Evolutionary conservation across 92 coral and sea anemone species (phyloP).

Genomic region (Siderastrea radians): DNA sequence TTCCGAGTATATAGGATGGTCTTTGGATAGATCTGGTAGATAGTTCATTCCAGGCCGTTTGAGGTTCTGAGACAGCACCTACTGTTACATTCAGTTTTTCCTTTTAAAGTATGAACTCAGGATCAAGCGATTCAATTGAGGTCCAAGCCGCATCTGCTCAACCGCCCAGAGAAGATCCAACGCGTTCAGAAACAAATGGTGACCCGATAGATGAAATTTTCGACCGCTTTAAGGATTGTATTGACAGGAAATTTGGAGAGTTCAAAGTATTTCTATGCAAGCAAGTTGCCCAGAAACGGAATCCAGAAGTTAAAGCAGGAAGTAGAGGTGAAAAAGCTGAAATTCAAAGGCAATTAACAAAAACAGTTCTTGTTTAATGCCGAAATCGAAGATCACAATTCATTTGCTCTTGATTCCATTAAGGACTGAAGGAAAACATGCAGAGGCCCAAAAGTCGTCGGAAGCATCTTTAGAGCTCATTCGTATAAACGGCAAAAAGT

Average conservation of each 20-base stretch:
- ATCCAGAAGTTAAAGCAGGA: neutral
- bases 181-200: too few species aligned
- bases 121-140: too few species aligned
- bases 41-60: too few species aligned
- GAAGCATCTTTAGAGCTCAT: neutral
- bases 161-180: too few species aligned
- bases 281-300: neutral
- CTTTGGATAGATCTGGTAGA: too few species aligned
- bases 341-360: neutral
- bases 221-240: neutral
- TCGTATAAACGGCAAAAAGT: neutral
- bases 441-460: neutral
- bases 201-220: neutral
- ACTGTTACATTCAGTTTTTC: too few species aligned
- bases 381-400: slow-evolving; percentile 8
- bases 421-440: neutral
- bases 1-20: too few species aligned
- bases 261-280: neutral
- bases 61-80: too few species aligned
- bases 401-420: neutral
- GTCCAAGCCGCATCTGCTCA: too few species aligned
- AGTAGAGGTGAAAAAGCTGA: neutral
- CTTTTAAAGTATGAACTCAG: too few species aligned
- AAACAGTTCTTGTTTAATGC: slow-evolving; percentile 1
- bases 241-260: neutral